Conservation (phyloP, 2,113 vertebrate species). For the Rhinogobius similis region DNA sequence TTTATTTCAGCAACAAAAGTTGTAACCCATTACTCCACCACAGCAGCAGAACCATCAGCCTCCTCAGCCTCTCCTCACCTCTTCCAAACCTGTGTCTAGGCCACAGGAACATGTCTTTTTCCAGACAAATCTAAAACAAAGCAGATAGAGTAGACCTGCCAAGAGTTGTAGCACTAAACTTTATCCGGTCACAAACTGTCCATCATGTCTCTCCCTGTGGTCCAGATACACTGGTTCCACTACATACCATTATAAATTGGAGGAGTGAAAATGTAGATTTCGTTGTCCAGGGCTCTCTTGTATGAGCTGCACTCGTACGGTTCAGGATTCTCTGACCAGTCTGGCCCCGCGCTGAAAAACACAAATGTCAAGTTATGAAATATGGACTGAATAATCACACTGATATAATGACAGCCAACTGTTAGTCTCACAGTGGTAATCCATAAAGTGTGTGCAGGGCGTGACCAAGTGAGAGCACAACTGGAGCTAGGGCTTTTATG, state of each 20-base stretch:
- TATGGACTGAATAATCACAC: constrained; percentile 20
- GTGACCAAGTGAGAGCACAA: constrained; percentile 38
- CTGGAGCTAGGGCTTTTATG: constrained; percentile 27
- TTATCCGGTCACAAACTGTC: no score
- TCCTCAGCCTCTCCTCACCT: no score
- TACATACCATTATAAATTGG: constrained; percentile 92
- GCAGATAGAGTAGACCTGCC: no score
- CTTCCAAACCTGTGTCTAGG: no score
- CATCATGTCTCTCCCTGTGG: no score
- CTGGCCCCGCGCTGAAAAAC: constrained; percentile 82
- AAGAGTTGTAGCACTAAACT: no score
- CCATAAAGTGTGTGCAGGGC: constrained; percentile 17
- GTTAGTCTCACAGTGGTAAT: constrained; percentile 26
- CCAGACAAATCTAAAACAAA: no score
- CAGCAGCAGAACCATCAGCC: no score
- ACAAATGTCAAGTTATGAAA: constrained; percentile 12
- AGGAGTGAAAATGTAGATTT: constrained; percentile 96
- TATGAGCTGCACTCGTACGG: constrained; percentile 98
- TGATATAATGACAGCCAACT: constrained; percentile 30
- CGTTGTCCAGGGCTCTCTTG: constrained; percentile 95
- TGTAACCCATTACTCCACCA: no score
- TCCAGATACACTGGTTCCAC: background rate
- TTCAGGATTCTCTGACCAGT: constrained; percentile 93
- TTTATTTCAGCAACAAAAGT: no score
- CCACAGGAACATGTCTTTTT: no score